phyloP scores from a whole-genome alignment of 1,140 invertebrate genomes.

The Thalassaphorura encarpata region DNA sequence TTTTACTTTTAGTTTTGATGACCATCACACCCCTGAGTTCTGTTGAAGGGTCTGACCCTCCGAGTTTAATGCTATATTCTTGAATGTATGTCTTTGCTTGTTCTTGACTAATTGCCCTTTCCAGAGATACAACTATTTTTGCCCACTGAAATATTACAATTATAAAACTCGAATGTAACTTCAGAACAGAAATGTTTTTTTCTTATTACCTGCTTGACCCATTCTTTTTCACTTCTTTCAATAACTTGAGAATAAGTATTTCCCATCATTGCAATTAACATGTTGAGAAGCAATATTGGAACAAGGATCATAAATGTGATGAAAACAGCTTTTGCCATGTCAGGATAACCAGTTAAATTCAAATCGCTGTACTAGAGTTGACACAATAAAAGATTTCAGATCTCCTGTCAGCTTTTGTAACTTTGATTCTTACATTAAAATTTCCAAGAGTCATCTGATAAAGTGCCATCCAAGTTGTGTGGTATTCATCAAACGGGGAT shows the following conservation, averaged over 20 bases:
- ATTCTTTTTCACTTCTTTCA: conserved; percentile 96
- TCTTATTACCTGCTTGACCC: conserved; percentile 78
- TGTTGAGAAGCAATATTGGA: conserved; percentile 89
- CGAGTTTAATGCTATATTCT: conserved; percentile 87
- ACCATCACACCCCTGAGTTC: conserved; percentile 91
- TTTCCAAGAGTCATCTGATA: conserved; percentile 97
- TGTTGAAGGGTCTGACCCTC: conserved; percentile 60
- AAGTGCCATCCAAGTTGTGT: conserved; percentile 90
- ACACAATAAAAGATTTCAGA: conserved; percentile 1
- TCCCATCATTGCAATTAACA: conserved; percentile 99
- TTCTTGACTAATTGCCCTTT: conserved; percentile 78
- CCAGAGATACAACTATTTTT: conserved; percentile 92
- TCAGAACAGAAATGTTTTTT: not conserved
- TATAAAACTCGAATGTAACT: not conserved
- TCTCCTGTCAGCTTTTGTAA: conserved; percentile 1
- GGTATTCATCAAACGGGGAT: conserved; percentile 71
- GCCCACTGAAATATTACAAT: conserved; percentile 65
- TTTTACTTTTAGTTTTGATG: conserved; percentile 94
- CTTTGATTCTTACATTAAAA: conserved; percentile 70
- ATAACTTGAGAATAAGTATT: conserved; percentile 97
- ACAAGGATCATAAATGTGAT: conserved; percentile 95
- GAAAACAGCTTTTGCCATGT: conserved; percentile 86
- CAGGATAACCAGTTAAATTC: conserved; percentile 75
- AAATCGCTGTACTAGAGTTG: conserved; percentile 75
- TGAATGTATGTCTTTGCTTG: conserved; percentile 82